Base-by-base conservation (phyloP, 37 sponge, comb jelly and placozoan genomes). In the Beroe forskalii region DNA sequence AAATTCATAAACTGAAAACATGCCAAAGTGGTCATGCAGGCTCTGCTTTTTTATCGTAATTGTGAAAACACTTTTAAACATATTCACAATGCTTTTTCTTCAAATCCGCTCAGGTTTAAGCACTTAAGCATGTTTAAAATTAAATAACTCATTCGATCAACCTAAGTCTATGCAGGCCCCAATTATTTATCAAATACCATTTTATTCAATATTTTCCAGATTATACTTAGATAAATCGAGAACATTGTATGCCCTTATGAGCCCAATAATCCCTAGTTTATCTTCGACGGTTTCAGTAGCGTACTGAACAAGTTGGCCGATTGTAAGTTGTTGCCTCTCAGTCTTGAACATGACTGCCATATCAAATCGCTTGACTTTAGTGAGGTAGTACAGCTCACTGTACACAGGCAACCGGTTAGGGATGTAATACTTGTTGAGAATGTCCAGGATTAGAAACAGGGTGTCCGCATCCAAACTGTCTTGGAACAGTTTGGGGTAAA, bases 341-440 rank as follows among this genome's bases (percentile, higher is more conserved):
- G 86, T 80, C 55, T 80, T 80, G 69, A 97, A 97, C 95, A 97
- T 94, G 62, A 94, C 91, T 23, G 94, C 96, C 76, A 97, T 93
- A 69, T 92, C 92, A 90, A 97, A 97, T 24, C 99, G 63, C 62
- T 90, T 69, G 12, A 97, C 95, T 48, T 92, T 91, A 8, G 95
- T 92, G n/a, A 97, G 61, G 4, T 76, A 90, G 39, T 37, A 25
- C 66, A 97, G 90, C 91, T 97, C 94, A 42, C 55, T 80, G 55
- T 80, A 80, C 25, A 80, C 86, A 43, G 90, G 67, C 42, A 92
- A 24, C 90, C 62, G 41, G 37, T 90, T 67, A 12, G 76, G 92
- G 1, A 92, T 27, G 67, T 92, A 92, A 90, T 36, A 92, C 20
- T 63, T 89, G 60, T 67, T 90, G 43, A 92, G 39, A 9, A 90